These are phyloP conservation scores for Cyprinodon tularosa DNA, from an alignment of 2,113 vertebrate species.

Conservation along the genomic window DNA sequence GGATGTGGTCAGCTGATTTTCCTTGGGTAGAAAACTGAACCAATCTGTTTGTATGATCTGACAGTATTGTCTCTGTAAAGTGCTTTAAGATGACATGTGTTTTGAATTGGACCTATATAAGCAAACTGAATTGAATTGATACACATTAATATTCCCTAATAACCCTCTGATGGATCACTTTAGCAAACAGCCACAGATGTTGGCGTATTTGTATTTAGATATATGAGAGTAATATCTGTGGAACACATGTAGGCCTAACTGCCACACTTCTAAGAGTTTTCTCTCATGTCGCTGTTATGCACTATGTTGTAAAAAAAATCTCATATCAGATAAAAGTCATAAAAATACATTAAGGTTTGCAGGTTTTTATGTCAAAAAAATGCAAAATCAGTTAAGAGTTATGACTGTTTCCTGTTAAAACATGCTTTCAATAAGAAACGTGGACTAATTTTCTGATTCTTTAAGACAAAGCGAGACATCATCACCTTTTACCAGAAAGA, in stretches of 20 bases:
- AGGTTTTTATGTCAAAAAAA: not conserved
- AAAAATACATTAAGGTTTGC: not conserved
- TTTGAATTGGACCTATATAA: no score
- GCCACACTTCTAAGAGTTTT: not conserved
- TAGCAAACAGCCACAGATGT: not conserved
- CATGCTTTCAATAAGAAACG: not conserved
- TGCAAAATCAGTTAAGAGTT: not conserved
- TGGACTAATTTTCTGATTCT: not conserved
- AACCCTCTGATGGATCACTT: not conserved
- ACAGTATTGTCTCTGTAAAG: no score
- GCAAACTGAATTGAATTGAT: not conserved
- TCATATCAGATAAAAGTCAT: not conserved
- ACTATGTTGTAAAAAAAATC: not conserved
- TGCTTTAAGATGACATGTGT: no score
- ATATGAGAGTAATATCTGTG: not conserved
- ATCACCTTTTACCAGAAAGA: not conserved
- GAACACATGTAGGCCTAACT: not conserved
- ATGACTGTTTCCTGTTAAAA: not conserved
- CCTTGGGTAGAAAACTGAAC: no score
- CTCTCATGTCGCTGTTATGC: not conserved
- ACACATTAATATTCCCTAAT: not conserved
- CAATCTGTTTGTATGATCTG: no score
- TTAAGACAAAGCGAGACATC: conserved; percentile 4
- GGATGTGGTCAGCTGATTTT: no score
- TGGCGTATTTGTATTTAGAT: not conserved